Evolutionary conservation across 2,113 vertebrate species (phyloP), one percentile per base, ranked within the genome.

Genomic region (Nannobrachium achirus): DNA sequence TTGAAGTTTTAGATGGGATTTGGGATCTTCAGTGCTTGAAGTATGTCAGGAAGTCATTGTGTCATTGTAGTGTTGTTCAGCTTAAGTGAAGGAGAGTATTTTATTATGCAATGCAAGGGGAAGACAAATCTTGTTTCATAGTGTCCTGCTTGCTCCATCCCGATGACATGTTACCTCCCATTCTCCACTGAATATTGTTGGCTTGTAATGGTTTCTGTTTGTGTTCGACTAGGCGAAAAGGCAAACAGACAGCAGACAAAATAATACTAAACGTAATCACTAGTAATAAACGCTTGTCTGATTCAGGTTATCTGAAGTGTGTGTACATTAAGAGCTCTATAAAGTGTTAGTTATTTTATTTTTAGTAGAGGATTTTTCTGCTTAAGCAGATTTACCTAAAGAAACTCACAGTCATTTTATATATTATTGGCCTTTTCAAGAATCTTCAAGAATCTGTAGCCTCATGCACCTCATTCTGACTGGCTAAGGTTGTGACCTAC

Each of bases 1-100:
- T 33, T 33, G 25, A 33, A 33, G 6, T 33, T 33, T n/a, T n/a
- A n/a, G n/a, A n/a, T 33, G 25, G 6, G 25, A 33, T 33, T 33
- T 33, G 25, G 6, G 25, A 33, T 33, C n/a, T n/a, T n/a, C n/a
- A n/a, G n/a, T n/a, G n/a, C n/a, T n/a, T n/a, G n/a, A n/a, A n/a
- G n/a, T n/a, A n/a, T n/a, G n/a, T n/a, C n/a, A n/a, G n/a, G n/a
- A n/a, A n/a, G n/a, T n/a, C n/a, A n/a, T 25, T 25, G 20, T 25
- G 20, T 33, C 25, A 33, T 33, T 33, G 25, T 33, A 33, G 25
- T 57, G 75, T 38, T n/a, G 55, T 56, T 10, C 10, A 66, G 49
- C 74, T 50, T 76, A 49, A 56, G 44, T 39, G 44, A 62, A 56
- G n/a, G 66, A 56, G 50, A 56, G 74, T 56, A 65, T 71, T 71